Percentiles rank a stretch among this genome's conserved stretches.
These are phyloP conservation scores for Palythoa grandis DNA, from an alignment of 92 coral and sea anemone species.

Conservation along the genomic window DNA sequence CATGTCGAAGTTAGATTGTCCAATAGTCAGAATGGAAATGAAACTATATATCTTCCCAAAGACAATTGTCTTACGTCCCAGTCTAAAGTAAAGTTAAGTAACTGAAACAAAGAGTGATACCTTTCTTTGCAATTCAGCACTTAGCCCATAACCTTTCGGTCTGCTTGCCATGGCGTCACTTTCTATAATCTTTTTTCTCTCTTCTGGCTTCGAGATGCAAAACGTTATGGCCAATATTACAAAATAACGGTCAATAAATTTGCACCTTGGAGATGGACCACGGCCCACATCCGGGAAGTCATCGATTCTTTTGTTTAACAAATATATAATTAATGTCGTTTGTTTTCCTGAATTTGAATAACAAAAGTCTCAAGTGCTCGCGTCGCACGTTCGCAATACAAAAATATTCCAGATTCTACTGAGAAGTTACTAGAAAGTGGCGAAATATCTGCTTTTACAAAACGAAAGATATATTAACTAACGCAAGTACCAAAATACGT, in stretches of 20 bases:
- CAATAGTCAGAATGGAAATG: no score
- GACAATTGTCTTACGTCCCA: not conserved
- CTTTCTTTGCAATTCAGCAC: conserved; percentile 81
- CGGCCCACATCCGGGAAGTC: conserved; percentile 7
- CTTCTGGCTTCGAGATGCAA: not conserved
- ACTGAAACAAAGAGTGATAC: not conserved
- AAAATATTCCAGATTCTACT: not conserved
- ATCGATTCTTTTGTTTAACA: not conserved
- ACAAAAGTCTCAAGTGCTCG: not conserved
- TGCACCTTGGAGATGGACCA: not conserved
- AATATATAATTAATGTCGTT: not conserved
- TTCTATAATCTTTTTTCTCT: not conserved
- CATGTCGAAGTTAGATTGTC: no score
- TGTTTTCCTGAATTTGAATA: not conserved
- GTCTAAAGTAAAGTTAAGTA: not conserved
- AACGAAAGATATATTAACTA: not conserved
- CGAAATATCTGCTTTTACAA: not conserved
- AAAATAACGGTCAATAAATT: not conserved
- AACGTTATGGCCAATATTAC: not conserved
- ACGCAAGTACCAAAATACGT: no score
- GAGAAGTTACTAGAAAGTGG: not conserved
- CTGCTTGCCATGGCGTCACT: conserved; percentile 70
- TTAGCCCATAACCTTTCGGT: conserved; percentile 90
- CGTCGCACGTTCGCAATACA: not conserved
- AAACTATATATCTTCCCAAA: not conserved